These are phyloP conservation scores for Esox niger DNA, from an alignment of 2,113 vertebrate genomes.

Conservation along the genomic window DNA sequence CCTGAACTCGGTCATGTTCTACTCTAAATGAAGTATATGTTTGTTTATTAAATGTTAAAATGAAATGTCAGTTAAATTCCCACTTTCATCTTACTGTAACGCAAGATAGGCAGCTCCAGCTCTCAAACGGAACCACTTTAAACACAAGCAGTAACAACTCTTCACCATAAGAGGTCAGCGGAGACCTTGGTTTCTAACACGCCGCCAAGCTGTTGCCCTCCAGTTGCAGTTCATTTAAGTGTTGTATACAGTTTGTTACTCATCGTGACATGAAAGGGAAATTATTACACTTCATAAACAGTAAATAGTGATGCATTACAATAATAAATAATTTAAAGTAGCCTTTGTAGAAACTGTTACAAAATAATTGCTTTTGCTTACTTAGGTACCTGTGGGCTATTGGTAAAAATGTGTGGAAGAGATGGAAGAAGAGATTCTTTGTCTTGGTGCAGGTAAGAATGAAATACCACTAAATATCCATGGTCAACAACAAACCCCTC, in stretches of 20 bases:
- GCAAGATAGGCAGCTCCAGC: not conserved
- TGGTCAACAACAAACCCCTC: not conserved
- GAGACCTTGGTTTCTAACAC: no score
- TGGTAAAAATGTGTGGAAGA: constrained; percentile 98
- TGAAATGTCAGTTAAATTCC: not conserved
- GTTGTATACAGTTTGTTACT: not conserved
- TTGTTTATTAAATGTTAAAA: no score
- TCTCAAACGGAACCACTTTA: not conserved
- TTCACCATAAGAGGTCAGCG: constrained; percentile 63
- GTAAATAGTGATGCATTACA: not conserved
- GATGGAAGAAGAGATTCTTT: constrained; percentile 99
- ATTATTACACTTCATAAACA: not conserved
- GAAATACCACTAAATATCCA: not conserved
- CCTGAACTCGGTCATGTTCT: not conserved
- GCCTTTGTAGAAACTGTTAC: not conserved
- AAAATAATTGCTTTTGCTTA: constrained; percentile 16
- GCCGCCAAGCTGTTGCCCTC: no score
- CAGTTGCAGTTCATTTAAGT: no score
- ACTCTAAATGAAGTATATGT: not conserved
- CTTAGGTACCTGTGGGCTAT: constrained; percentile 94
- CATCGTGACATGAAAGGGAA: not conserved
- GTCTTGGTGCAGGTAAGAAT: constrained; percentile 93
- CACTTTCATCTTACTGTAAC: not conserved
- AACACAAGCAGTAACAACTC: constrained; percentile 24
- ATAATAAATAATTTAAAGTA: not conserved